Percentiles rank a stretch among this genome's conserved stretches.
Conservation (phyloP, 92 coral and sea anemone genomes). For the Actinostola sp. region DNA sequence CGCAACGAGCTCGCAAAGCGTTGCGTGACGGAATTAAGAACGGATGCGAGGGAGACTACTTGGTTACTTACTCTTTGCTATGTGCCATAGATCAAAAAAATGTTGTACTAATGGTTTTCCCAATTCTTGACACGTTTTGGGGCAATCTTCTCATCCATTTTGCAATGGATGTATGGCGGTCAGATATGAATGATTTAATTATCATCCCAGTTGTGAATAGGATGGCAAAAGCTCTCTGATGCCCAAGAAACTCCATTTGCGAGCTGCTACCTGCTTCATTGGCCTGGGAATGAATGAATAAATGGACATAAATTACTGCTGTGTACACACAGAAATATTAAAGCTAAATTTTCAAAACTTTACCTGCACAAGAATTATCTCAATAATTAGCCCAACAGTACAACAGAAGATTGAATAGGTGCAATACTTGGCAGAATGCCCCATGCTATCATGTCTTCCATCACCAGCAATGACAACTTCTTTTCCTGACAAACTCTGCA, state of each 20-base stretch:
- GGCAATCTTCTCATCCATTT: constrained; percentile 62
- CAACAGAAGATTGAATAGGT: constrained; percentile 45
- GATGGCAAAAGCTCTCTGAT: constrained; percentile 46
- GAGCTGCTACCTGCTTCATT: constrained; percentile 58
- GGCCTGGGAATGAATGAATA: constrained; percentile 30
- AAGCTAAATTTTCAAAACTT: neutral
- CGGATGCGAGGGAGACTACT: too few species aligned
- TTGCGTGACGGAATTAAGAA: too few species aligned
- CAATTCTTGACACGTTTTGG: constrained; percentile 43
- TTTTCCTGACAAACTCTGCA: constrained; percentile 16
- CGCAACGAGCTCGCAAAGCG: too few species aligned
- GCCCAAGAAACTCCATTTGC: constrained; percentile 57
- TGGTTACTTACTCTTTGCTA: too few species aligned
- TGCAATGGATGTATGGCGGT: constrained; percentile 52
- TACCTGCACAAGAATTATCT: constrained; percentile 52
- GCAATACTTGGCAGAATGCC: constrained; percentile 53
- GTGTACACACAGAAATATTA: neutral
- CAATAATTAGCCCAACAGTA: too few species aligned
- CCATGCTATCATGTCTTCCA: constrained; percentile 46
- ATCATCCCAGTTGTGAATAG: constrained; percentile 44
- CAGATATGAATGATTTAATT: constrained; percentile 47
- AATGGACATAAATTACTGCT: neutral
- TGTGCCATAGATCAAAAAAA: too few species aligned
- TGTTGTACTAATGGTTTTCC: constrained; percentile 32
- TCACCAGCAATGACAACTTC: constrained; percentile 43